Percentiles rank a stretch among this genome's conserved stretches.
Evolutionary conservation across 2,888 invertebrate species (phyloP).

Genomic region (Vesta saturnalis): DNA sequence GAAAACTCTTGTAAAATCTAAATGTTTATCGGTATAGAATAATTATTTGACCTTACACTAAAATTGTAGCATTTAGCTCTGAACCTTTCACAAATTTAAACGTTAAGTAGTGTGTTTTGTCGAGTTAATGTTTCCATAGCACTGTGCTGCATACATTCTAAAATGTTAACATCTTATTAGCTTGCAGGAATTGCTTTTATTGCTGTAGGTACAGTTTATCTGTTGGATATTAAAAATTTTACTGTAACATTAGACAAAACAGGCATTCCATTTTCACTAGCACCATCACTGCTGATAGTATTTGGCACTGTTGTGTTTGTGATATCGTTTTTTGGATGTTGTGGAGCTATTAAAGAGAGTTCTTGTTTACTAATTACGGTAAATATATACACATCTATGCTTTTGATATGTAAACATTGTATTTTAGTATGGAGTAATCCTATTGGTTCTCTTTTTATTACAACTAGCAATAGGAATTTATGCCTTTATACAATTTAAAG

Average conservation of each 20-base stretch:
- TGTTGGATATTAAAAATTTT: slow-evolving; percentile 66
- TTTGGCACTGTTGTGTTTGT: slow-evolving; percentile 72
- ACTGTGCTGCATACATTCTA: neutral
- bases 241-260: slow-evolving; percentile 31
- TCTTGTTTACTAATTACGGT: slow-evolving; percentile 61
- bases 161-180: slow-evolving; percentile 61
- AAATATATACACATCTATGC: slow-evolving; percentile 38
- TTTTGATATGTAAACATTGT: slow-evolving; percentile 19
- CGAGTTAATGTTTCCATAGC: neutral
- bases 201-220: slow-evolving; percentile 72
- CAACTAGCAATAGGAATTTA: slow-evolving; percentile 77
- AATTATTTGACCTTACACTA: too few relatives aligned
- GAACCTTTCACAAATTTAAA: too few relatives aligned
- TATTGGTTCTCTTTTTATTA: slow-evolving; percentile 76
- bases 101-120: too few relatives aligned
- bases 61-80: neutral
- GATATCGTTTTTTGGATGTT: slow-evolving; percentile 62
- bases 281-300: slow-evolving; percentile 64
- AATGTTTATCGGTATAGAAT: too few relatives aligned
- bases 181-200: slow-evolving; percentile 76
- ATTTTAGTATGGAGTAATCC: slow-evolving; percentile 76
- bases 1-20: too few relatives aligned
- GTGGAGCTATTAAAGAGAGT: slow-evolving; percentile 62
- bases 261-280: slow-evolving; percentile 25
- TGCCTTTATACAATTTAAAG: slow-evolving; percentile 72